Conservation (phyloP, 2,113 vertebrate genomes). For the Phrynosoma blainvillii region DNA sequence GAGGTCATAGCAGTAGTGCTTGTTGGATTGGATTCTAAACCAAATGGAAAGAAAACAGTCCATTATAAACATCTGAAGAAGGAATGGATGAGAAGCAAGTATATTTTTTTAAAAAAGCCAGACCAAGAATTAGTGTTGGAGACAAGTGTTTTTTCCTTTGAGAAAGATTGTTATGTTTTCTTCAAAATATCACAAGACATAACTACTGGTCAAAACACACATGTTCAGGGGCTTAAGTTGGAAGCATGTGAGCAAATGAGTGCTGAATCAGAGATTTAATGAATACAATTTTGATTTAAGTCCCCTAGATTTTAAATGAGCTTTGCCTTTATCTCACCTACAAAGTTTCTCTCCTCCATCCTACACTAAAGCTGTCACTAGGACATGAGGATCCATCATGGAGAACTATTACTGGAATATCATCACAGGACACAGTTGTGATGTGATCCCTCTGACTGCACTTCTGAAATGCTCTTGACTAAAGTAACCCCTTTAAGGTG, state of each 20-base stretch:
- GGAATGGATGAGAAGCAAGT: conserved; percentile 11
- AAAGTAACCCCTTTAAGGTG: background rate
- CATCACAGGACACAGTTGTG: background rate
- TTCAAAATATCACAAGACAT: conserved; percentile 23
- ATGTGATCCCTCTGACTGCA: background rate
- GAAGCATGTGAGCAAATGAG: conserved; percentile 27
- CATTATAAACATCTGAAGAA: conserved; percentile 44
- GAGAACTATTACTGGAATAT: conserved; percentile 21
- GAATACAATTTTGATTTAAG: conserved; percentile 6
- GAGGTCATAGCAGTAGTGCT: background rate
- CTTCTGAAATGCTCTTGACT: background rate
- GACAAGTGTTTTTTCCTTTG: conserved; percentile 44
- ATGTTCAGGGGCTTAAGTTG: conserved; percentile 5
- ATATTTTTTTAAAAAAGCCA: conserved; percentile 13
- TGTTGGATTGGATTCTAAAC: conserved; percentile 34
- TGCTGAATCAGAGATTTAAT: background rate
- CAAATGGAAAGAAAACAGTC: conserved; percentile 36
- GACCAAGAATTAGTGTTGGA: conserved; percentile 41
- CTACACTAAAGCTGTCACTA: background rate
- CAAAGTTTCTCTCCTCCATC: background rate
- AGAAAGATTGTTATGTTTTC: conserved; percentile 39
- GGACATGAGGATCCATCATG: background rate
- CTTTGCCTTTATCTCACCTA: conserved; percentile 4
- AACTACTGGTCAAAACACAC: background rate
- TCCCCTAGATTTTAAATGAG: conserved; percentile 32